phyloP scores from a whole-genome alignment of 2,113 vertebrate genomes.

The Anoplopoma fimbria region DNA sequence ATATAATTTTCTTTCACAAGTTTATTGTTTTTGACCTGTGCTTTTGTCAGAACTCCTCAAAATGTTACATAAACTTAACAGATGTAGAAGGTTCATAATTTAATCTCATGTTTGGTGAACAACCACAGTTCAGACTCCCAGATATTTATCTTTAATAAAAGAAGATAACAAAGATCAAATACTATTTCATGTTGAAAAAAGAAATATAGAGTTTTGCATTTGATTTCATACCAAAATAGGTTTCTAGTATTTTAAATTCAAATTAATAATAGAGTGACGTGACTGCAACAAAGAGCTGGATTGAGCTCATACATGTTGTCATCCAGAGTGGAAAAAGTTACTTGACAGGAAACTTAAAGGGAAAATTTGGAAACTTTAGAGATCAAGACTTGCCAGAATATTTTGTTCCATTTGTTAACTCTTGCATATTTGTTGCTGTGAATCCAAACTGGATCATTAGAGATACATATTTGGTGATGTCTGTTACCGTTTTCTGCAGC shows the following conservation, averaged over 20 bases:
- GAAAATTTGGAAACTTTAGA: neutral
- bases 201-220: neutral
- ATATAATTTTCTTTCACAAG: neutral
- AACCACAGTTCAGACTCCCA: neutral
- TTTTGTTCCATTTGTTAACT: neutral
- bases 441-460: neutral
- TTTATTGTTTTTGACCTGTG: neutral
- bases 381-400: neutral
- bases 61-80: neutral
- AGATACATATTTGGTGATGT: neutral
- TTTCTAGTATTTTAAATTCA: neutral
- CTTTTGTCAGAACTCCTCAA: neutral
- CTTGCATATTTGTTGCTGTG: neutral
- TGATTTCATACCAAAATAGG: neutral
- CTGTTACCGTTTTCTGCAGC: constrained; percentile 90
- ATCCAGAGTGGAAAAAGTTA: neutral
- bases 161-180: neutral
- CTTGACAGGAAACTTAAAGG: neutral
- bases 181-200: neutral
- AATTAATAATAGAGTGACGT: neutral
- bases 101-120: neutral
- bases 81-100: neutral
- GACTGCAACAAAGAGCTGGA: neutral
- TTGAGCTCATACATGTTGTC: neutral
- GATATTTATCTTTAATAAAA: neutral